Percentiles rank a stretch among this genome's conserved stretches.
Conservation (phyloP, 2,113 vertebrate species). For the Pelmatolapia mariae region DNA sequence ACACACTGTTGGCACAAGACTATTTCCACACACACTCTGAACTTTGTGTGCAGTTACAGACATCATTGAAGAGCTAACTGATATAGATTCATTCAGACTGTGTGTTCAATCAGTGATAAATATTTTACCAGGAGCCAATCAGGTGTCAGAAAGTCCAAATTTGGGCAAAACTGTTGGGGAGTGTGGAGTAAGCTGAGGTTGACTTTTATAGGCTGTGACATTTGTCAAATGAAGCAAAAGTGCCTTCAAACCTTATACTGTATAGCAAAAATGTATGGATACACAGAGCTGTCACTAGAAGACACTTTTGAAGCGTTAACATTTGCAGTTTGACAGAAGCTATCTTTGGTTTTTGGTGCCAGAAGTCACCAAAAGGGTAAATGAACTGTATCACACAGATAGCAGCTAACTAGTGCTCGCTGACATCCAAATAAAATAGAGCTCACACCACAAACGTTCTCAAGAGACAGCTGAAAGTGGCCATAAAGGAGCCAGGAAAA, state of each 20-base stretch:
- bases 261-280: background rate
- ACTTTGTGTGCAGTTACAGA: background rate
- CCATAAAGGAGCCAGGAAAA: background rate
- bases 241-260: background rate
- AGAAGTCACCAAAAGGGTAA: background rate
- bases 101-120: background rate
- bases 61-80: background rate
- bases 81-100: background rate
- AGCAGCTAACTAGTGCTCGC: rapidly evolving
- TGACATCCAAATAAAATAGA: background rate
- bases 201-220: background rate
- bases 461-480: rapidly evolving
- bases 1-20: background rate
- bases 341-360: background rate
- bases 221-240: background rate
- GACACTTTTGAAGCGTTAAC: background rate
- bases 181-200: background rate
- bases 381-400: rapidly evolving
- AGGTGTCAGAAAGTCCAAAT: background rate
- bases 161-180: background rate
- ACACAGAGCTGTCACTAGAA: background rate
- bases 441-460: background rate
- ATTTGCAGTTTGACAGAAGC: background rate
- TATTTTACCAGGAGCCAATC: background rate
- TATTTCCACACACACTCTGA: background rate